A percentile compares a stretch with the other conserved stretches of the same genome.
phyloP scores from a whole-genome alignment of 2,113 vertebrate genomes.

The Ctenomys sociabilis region DNA sequence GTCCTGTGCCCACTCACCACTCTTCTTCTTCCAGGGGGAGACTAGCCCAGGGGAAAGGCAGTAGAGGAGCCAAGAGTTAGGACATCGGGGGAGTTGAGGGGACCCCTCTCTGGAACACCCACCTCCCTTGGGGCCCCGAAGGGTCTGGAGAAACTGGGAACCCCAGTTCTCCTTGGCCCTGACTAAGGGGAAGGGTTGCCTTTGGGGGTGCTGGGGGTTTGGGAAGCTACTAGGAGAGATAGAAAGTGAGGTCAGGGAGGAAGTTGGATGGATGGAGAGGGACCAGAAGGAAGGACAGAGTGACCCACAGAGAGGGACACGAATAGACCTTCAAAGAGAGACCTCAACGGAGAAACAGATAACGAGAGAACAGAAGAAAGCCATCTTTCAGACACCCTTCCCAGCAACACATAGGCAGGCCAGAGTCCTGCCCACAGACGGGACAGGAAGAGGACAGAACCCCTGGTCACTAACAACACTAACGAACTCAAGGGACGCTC shows the following conservation, averaged over 20 bases:
- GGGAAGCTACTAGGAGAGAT: neutral
- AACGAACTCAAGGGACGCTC: constrained; percentile 52
- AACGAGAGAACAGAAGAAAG: constrained; percentile 9
- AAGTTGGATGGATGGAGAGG: neutral
- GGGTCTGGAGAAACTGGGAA: neutral
- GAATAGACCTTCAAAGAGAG: constrained; percentile 7
- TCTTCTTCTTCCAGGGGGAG: constrained; percentile 96
- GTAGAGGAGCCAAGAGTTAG: constrained; percentile 85
- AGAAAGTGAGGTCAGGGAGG: neutral
- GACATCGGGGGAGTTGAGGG: constrained; percentile 64
- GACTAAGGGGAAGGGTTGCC: neutral
- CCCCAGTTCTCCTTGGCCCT: neutral
- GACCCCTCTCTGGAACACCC: constrained; percentile 72
- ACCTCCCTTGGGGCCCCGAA: constrained; percentile 53
- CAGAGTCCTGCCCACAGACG: constrained; percentile 19
- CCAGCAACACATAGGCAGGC: constrained; percentile 56
- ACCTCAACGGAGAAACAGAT: constrained; percentile 59
- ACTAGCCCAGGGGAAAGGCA: constrained; percentile 85
- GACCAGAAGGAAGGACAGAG: neutral
- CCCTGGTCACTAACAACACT: constrained; percentile 73
- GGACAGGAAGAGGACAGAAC: constrained; percentile 70
- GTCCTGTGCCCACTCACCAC: constrained; percentile 88
- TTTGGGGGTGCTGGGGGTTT: neutral
- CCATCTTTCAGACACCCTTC: neutral
- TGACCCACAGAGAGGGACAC: neutral